Percentiles rank a stretch among this genome's conserved stretches.
Conservation (phyloP, 2,888 invertebrate species). For the Zygogramma bicolorata region DNA sequence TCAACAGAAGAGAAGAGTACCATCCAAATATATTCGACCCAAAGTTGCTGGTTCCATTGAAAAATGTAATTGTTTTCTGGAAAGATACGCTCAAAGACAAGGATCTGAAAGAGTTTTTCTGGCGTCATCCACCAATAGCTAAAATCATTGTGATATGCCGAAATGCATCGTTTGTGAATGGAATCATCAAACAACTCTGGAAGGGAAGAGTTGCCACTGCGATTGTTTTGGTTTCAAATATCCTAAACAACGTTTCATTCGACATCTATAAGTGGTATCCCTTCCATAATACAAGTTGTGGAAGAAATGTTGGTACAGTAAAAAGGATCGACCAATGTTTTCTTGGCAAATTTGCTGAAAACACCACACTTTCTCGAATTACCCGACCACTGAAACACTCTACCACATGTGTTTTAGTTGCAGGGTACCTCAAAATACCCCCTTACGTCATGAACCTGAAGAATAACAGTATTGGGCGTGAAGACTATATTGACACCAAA, state of each 20-base stretch:
- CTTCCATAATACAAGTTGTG: neutral
- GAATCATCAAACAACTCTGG: neutral
- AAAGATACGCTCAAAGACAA: neutral
- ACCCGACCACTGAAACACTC: neutral
- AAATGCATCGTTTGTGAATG: neutral
- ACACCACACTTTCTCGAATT: neutral
- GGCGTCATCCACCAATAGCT: neutral
- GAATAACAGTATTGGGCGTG: conserved; percentile 15
- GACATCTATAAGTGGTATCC: conserved; percentile 13
- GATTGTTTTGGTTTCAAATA: neutral
- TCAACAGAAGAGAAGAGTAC: neutral
- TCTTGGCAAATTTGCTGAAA: conserved; percentile 14
- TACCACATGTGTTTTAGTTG: neutral
- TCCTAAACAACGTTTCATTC: neutral
- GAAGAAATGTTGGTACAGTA: neutral
- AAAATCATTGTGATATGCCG: neutral
- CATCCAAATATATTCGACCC: neutral
- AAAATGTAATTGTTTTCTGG: neutral
- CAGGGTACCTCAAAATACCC: conserved; percentile 46
- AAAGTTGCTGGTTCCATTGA: neutral
- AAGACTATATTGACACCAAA: conserved; percentile 21
- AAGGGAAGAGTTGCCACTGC: neutral
- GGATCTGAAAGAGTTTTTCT: neutral
- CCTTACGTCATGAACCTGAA: conserved; percentile 55
- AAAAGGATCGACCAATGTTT: conserved; percentile 19